Evolutionary conservation across 2,113 vertebrate species (phyloP).

Genomic region (Toxostoma redivivum): DNA sequence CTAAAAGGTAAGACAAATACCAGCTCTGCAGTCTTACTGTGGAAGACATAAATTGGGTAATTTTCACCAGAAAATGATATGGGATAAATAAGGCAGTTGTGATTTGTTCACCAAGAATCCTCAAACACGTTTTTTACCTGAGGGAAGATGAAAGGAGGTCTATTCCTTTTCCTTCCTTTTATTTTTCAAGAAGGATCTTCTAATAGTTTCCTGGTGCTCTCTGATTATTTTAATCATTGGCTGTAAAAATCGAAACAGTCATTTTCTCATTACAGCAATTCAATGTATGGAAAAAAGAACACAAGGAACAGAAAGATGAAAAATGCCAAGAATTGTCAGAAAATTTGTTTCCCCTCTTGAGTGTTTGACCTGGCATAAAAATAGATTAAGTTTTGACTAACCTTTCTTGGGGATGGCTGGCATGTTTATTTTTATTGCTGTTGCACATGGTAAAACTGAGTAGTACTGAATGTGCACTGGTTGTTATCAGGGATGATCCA

Average conservation of each 20-base stretch:
- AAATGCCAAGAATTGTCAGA: background rate
- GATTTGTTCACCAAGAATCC: background rate
- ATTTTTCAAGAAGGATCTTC: background rate
- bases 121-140: background rate
- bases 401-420: rapidly evolving
- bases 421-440: background rate
- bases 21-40: background rate
- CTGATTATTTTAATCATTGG: background rate
- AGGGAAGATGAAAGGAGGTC: background rate
- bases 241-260: background rate
- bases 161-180: background rate
- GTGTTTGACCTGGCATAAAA: background rate
- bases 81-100: background rate
- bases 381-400: background rate
- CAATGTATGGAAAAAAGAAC: background rate
- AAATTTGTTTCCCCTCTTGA: background rate
- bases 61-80: background rate
- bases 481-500: background rate
- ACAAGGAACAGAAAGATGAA: background rate
- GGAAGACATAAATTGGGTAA: background rate
- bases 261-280: background rate
- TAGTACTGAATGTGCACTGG: background rate
- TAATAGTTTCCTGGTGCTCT: background rate
- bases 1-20: background rate
- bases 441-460: background rate